Conservation (phyloP, 2,113 vertebrate genomes). For the Hystrix brachyura region DNA sequence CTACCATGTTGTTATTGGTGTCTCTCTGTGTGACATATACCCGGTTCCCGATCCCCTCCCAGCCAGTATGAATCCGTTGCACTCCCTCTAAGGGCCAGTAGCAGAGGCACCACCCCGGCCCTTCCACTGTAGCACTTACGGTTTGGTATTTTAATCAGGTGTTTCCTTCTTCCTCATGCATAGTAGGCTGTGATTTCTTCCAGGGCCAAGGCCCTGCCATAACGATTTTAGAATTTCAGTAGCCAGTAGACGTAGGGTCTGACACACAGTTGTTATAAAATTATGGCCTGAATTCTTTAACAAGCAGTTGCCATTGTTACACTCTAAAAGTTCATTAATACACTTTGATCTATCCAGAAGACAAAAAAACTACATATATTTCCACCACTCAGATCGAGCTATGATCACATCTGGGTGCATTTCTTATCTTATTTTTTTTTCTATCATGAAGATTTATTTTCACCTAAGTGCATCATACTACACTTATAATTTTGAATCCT, state of each 20-base stretch:
- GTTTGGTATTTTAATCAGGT: neutral
- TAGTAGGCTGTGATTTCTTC: neutral
- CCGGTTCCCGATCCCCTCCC: neutral
- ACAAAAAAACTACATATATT: neutral
- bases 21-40: too few relatives aligned
- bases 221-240: neutral
- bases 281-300: neutral
- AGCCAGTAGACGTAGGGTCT: neutral
- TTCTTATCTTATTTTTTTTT: constrained; percentile 32
- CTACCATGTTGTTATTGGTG: too few relatives aligned
- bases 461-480: neutral
- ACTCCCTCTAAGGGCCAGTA: neutral
- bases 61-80: neutral
- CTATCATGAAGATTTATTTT: constrained; percentile 12
- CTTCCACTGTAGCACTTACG: neutral
- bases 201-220: neutral
- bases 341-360: neutral
- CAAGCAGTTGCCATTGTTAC: neutral
- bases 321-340: neutral
- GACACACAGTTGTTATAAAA: neutral
- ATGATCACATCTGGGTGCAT: neutral
- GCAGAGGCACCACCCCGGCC: neutral
- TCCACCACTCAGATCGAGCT: neutral
- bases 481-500: neutral
- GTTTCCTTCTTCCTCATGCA: neutral